Base-by-base conservation (phyloP, 2,888 invertebrate species). In the Microctonus hyperodae region DNA sequence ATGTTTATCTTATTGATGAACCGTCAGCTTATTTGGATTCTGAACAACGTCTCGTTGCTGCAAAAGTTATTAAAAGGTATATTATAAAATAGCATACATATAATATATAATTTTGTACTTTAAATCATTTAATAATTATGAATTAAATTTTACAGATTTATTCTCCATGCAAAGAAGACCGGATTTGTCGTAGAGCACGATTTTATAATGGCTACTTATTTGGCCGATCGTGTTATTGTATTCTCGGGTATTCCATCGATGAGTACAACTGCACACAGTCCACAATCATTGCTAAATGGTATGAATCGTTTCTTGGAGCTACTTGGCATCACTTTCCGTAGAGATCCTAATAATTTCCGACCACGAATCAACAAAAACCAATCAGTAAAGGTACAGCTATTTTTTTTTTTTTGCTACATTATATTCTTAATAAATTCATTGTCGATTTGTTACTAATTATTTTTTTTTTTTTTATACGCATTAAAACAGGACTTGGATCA, bases 101-200 rank as follows among this genome's bases (percentile, higher is more conserved):
- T n/a, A n/a, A n/a, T n/a, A n/a, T n/a, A n/a, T n/a, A n/a, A n/a
- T n/a, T n/a, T n/a, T n/a, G n/a, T n/a, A n/a, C n/a, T n/a, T n/a
- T n/a, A n/a, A n/a, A n/a, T 10, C 11, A 16, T 13, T 16, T 31
- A 31, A 63, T 63, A 44, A 55, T 62, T 56, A 59, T 48, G 31
- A 51, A 35, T 69, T 25, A 7, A 66, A 23, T 40, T 63, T 55
- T 84, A 25, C 83, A 91, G 91, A 79, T 99, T 98, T 84, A 98
- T 99, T 83, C 88, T 99, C 51, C 99, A 99, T 81, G 97, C 99
- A 0, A 99, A 99, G 87, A 97, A 98, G 85, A 99, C 99, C 7
- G 99, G 98, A 11, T 99, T 99, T 84, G 94, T 99, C 16, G 99
- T 99, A 1, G 99, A 99, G 90, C 99, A 99, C 91, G 98, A 99